Evolutionary conservation across 2,797 vertebrate genomes (phyloP).

Genomic region (Phrynocephalus vlangalii): DNA sequence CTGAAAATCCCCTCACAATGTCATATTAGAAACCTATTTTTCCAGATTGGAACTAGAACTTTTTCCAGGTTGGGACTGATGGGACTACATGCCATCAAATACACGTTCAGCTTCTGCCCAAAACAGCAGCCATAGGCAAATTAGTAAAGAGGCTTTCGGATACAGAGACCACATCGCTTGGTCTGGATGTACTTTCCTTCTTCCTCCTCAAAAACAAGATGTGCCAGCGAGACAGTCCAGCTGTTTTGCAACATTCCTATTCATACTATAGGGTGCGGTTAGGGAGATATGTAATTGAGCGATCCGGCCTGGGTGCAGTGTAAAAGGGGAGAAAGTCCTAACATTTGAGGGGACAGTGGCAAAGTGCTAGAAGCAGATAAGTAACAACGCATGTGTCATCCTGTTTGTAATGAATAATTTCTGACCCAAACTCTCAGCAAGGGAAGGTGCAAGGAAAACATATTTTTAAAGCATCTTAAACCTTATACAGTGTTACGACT

Average conservation of each 20-base stretch:
- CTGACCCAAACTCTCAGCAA: background rate
- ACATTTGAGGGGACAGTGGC: background rate
- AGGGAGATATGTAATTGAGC: background rate
- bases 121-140: background rate
- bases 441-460: background rate
- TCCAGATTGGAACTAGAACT: background rate
- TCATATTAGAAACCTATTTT: background rate
- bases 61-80: too few relatives aligned
- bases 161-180: background rate
- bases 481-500: background rate
- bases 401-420: background rate
- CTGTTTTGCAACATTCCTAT: background rate
- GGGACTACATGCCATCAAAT: background rate
- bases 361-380: background rate
- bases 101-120: background rate
- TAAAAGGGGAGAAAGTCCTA: background rate
- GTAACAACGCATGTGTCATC: background rate
- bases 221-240: background rate
- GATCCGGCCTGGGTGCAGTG: background rate
- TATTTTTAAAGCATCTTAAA: background rate
- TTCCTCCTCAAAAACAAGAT: background rate
- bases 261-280: too few relatives aligned
- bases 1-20: background rate
- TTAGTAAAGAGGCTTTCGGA: background rate
- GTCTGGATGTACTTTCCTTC: background rate